A percentile compares a stretch with the other conserved stretches of the same genome.
Evolutionary conservation across 1,140 invertebrate species (phyloP).

Genomic region (Scaptomyza hsui): DNA sequence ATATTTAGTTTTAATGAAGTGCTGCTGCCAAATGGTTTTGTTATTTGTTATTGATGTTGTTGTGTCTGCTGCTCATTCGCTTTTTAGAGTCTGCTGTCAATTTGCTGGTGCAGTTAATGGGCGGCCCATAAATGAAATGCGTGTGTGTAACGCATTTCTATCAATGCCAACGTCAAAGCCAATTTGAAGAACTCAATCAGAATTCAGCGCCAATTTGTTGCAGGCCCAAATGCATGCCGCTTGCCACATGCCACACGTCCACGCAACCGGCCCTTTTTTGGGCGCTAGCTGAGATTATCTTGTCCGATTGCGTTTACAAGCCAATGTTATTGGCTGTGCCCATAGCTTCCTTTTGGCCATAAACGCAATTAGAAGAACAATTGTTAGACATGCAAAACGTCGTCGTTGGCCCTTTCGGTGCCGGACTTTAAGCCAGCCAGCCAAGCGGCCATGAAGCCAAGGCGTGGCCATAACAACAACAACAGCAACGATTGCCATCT

Average conservation of each 20-base stretch:
- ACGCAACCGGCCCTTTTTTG: slow-evolving; percentile 56
- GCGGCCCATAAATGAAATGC: slow-evolving; percentile 53
- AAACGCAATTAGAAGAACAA: slow-evolving; percentile 83
- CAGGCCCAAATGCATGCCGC: slow-evolving; percentile 65
- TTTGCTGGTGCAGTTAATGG: slow-evolving; percentile 66
- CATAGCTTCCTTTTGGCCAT: slow-evolving; percentile 58
- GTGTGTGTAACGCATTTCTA: slow-evolving; percentile 58
- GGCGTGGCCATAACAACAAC: slow-evolving; percentile 41
- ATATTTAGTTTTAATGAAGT: slow-evolving; percentile 79
- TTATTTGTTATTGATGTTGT: slow-evolving; percentile 55
- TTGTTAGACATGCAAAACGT: slow-evolving; percentile 82
- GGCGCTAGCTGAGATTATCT: slow-evolving; percentile 72
- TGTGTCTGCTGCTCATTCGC: slow-evolving; percentile 13
- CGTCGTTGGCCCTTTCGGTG: slow-evolving; percentile 36
- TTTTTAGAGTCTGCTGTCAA: slow-evolving; percentile 55
- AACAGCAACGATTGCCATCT: slow-evolving; percentile 64
- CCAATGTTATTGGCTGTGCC: slow-evolving; percentile 43
- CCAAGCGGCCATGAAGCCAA: not conserved
- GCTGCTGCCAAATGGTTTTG: slow-evolving; percentile 33
- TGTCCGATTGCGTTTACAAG: slow-evolving; percentile 82
- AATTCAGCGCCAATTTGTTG: slow-evolving; percentile 71
- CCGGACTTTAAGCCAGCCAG: not conserved
- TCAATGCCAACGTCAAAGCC: slow-evolving; percentile 49
- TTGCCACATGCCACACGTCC: slow-evolving; percentile 44
- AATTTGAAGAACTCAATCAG: slow-evolving; percentile 64